Conservation (phyloP, 2,888 invertebrate species). For the Mycogona germanica region DNA sequence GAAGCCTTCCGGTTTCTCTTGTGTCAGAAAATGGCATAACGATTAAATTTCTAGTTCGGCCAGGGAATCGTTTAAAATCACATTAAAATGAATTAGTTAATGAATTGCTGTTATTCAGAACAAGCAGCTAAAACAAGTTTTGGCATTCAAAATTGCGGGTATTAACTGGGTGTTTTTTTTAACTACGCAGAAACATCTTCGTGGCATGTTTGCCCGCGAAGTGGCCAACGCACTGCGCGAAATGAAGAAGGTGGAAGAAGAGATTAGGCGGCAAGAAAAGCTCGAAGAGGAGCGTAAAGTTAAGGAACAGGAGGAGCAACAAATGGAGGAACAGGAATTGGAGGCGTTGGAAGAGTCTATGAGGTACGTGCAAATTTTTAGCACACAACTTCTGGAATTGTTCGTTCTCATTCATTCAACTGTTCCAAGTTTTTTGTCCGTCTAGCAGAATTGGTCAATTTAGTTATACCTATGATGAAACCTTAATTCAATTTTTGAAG, state of each 20-base stretch:
- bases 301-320: constrained; percentile 24
- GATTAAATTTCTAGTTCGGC: not conserved
- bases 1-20: too few relatives aligned
- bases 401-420: not conserved
- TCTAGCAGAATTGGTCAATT: not conserved
- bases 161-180: constrained; percentile 11
- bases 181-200: constrained; percentile 42
- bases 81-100: too few relatives aligned
- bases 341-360: constrained; percentile 49
- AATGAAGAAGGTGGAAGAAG: constrained; percentile 41
- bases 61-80: too few relatives aligned
- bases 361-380: constrained; percentile 38
- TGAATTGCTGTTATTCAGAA: too few relatives aligned
- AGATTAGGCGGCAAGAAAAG: constrained; percentile 27
- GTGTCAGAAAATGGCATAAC: too few relatives aligned
- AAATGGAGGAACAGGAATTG: constrained; percentile 35
- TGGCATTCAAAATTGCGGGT: too few relatives aligned
- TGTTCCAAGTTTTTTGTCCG: not conserved
- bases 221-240: constrained; percentile 71
- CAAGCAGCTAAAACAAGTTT: too few relatives aligned
- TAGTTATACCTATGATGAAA: not conserved
- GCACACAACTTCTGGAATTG: not conserved
- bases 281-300: constrained; percentile 24
- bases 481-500: too few relatives aligned
- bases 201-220: constrained; percentile 83